These are phyloP conservation scores for Hassar affinis DNA, from an alignment of 2,113 vertebrate species.

Conservation along the genomic window DNA sequence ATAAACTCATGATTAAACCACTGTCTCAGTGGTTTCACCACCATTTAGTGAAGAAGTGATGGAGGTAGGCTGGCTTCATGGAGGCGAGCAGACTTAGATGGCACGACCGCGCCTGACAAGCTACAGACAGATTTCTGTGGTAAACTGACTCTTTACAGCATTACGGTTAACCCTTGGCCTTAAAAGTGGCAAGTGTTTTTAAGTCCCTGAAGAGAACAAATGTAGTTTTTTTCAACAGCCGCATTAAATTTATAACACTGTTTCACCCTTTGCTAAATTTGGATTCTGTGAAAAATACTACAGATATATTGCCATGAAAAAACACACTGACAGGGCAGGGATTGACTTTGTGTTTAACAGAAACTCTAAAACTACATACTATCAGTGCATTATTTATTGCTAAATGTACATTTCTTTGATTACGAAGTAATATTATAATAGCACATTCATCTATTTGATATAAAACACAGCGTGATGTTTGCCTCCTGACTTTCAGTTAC, in stretches of 20 bases:
- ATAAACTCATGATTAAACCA: conserved; percentile 69
- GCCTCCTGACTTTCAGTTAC: conserved; percentile 56
- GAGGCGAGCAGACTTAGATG: conserved; percentile 65
- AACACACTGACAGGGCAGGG: conserved; percentile 27
- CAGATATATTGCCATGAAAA: conserved; percentile 36
- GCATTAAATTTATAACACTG: conserved; percentile 19
- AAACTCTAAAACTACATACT: neutral
- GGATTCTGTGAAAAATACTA: conserved; percentile 55
- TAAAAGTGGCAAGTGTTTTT: conserved; percentile 27
- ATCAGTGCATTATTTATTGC: neutral
- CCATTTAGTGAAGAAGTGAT: conserved; percentile 64
- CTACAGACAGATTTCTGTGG: conserved; percentile 17
- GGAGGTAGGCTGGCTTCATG: conserved; percentile 51
- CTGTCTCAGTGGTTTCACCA: conserved; percentile 66
- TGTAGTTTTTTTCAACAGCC: conserved; percentile 21
- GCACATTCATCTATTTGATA: neutral
- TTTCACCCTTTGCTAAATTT: conserved; percentile 47
- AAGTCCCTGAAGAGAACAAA: conserved; percentile 11
- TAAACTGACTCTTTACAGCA: neutral
- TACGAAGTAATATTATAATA: too few relatives aligned
- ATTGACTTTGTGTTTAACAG: conserved; percentile 19
- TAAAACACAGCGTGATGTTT: neutral
- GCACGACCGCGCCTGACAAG: conserved; percentile 62
- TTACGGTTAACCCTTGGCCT: neutral
- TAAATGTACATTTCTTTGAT: neutral